Conservation (phyloP, 53 echinoderm and acorn worm genomes). For the Actinopyga echinites region DNA sequence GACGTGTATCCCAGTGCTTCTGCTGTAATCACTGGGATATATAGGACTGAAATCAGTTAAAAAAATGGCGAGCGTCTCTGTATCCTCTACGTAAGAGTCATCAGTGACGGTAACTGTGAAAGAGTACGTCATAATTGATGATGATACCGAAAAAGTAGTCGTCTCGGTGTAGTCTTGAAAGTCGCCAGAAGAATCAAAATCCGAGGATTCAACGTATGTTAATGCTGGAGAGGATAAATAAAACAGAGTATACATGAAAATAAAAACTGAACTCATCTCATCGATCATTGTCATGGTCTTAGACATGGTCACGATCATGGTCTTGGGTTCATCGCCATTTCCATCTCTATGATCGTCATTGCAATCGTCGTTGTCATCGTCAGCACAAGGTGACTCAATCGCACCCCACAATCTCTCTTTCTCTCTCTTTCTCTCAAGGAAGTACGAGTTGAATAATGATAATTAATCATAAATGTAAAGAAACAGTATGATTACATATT, state of each 20-base stretch:
- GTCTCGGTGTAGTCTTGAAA: neutral
- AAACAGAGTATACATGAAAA: neutral
- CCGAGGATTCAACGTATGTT: neutral
- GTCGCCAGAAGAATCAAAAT: neutral
- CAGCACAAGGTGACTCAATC: too few species aligned
- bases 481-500: too few species aligned
- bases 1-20: neutral
- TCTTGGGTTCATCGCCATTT: too few species aligned
- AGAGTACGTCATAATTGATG: neutral
- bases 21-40: neutral
- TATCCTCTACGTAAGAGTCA: neutral
- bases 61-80: neutral
- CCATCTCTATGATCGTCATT: too few species aligned
- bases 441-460: too few species aligned
- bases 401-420: too few species aligned
- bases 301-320: too few species aligned
- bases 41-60: neutral
- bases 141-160: neutral
- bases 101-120: neutral
- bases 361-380: too few species aligned
- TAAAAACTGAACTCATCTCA: neutral
- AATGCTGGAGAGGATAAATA: neutral
- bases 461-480: too few species aligned
- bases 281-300: too few species aligned
- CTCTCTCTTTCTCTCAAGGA: too few species aligned